Conservation (phyloP, 2,797 vertebrate genomes). For the Aselliscus stoliczkanus region DNA sequence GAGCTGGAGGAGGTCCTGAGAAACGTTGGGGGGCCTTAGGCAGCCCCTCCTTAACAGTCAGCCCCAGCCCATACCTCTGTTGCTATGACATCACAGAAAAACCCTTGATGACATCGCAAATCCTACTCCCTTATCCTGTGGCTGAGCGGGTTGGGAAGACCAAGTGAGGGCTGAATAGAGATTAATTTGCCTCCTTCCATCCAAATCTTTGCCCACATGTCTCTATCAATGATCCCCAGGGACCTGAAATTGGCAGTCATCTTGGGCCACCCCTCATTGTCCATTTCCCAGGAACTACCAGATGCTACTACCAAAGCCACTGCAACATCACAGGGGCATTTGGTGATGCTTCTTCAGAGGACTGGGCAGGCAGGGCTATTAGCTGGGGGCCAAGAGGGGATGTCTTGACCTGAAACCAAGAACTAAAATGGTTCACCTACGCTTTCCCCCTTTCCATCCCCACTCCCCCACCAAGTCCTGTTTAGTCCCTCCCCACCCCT, state of each 20-base stretch:
- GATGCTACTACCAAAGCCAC: background rate
- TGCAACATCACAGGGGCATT: background rate
- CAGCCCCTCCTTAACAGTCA: background rate
- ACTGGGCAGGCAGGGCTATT: background rate
- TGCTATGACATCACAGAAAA: background rate
- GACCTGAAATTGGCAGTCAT: background rate
- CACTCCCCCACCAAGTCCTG: background rate
- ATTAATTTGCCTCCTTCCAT: background rate
- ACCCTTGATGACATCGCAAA: background rate
- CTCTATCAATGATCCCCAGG: background rate
- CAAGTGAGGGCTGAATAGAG: background rate
- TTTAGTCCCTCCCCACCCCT: background rate
- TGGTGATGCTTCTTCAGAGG: background rate
- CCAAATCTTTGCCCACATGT: background rate
- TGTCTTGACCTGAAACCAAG: background rate
- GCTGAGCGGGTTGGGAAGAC: background rate
- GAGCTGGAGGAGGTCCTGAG: background rate
- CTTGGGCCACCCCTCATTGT: background rate
- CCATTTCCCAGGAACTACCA: background rate
- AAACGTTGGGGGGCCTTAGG: background rate
- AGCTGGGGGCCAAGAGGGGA: background rate
- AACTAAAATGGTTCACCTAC: conserved; percentile 14
- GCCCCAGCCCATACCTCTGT: background rate
- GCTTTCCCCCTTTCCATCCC: background rate
- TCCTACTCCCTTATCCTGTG: background rate